Base-by-base conservation (phyloP, 2,797 vertebrate genomes). In the Rhinatrema bivittatum region DNA sequence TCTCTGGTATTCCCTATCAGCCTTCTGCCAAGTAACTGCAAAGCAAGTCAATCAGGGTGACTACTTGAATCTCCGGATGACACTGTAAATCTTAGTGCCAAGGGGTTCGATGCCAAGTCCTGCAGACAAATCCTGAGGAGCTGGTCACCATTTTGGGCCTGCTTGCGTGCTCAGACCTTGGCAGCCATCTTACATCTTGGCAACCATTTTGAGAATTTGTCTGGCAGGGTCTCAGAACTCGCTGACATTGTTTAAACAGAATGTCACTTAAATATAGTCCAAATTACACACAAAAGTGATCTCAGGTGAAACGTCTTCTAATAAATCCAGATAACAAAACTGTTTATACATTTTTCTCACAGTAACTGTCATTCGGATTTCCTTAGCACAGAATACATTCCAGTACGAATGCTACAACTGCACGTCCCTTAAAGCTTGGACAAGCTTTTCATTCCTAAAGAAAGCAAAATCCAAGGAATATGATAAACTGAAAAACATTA, bases 161-260 rank as follows among this genome's bases (percentile, higher is more conserved):
- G 68, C 60, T 61, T 41, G 43, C 61, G 61, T 58, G 65, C 65
- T 68, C 66, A 73, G 70, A 73, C 71, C 72, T 87, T 93, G 92
- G 92, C 91, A 94, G 91, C 92, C 93, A 95, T 94, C 84, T 94
- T 94, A 85, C 85, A 83, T 85, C 75, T 79, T 95, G 93, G 93
- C 91, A 95, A 91, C 93, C 92, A 95, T 95, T 93, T 97, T 93
- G 88, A 88, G 74, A 65, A 72, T 77, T 72, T 83, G 78, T 79
- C 78, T 88, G 84, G 82, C 87, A 84, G 73, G 72, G 79, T 85
- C 84, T 86, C 83, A 88, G 81, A 72, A 61, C 61, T 72, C 70
- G 74, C 81, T 79, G 80, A 76, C 73, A 67, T 71, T 68, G 67
- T 86, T 81, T 76, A 74, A 82, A 75, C 78, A 84, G 78, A 76